Evolutionary conservation across 30 jellyfish, hydroid and myxozoan species (phyloP).

Genomic region (Aurelia coerulea): DNA sequence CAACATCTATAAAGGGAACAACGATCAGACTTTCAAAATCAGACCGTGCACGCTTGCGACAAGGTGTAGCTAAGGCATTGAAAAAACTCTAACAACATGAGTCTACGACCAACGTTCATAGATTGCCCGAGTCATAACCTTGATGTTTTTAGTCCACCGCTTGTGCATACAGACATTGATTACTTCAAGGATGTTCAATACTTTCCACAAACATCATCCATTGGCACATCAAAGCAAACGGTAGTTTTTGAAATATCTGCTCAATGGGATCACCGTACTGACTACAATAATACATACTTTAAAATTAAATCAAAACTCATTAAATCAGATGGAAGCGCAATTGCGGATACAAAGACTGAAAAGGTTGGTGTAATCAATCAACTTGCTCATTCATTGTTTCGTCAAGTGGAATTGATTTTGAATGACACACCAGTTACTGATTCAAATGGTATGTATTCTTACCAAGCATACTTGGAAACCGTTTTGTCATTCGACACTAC

Average conservation of each 20-base stretch:
- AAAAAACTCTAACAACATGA: background rate
- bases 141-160: background rate
- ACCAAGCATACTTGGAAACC: slow-evolving; percentile 11
- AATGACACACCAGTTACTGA: slow-evolving; percentile 35
- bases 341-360: slow-evolving; percentile 4
- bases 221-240: background rate
- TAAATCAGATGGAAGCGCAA: background rate
- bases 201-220: background rate
- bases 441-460: slow-evolving; percentile 27
- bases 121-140: slow-evolving; percentile 1
- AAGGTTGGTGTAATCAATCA: slow-evolving; percentile 6
- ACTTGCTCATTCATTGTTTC: background rate
- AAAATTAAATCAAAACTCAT: background rate
- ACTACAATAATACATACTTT: background rate
- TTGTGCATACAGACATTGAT: background rate
- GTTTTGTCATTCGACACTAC: background rate
- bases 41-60: too few relatives aligned
- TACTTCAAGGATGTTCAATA: background rate
- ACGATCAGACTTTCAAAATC: too few relatives aligned
- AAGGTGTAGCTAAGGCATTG: too few relatives aligned
- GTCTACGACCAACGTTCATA: background rate
- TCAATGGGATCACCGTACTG: slow-evolving; percentile 4
- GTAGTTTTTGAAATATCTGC: background rate
- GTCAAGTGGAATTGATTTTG: background rate
- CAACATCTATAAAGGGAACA: too few relatives aligned